phyloP scores from a whole-genome alignment of 2,888 invertebrate species.

The Chorisops tibialis region DNA sequence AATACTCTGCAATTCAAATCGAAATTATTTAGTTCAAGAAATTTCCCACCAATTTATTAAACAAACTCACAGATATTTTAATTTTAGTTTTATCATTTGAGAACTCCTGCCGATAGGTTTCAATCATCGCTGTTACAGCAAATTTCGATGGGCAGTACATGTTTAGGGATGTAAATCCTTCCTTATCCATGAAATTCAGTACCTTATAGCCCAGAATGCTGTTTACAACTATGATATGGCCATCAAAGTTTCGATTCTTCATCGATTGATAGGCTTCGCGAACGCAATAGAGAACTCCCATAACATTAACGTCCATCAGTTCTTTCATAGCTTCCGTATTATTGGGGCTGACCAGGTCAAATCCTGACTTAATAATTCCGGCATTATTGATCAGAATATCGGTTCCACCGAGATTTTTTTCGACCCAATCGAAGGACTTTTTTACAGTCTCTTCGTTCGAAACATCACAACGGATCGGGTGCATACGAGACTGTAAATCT shows the following conservation, averaged over 20 bases:
- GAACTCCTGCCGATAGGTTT: slow-evolving; percentile 47
- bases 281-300: slow-evolving; percentile 51
- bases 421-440: slow-evolving; percentile 57
- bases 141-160: slow-evolving; percentile 46
- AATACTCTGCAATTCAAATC: slow-evolving; percentile 45
- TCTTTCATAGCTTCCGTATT: slow-evolving; percentile 38
- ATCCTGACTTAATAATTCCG: slow-evolving; percentile 41
- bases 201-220: slow-evolving; percentile 47
- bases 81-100: slow-evolving; percentile 39
- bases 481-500: slow-evolving; percentile 38
- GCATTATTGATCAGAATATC: slow-evolving; percentile 62
- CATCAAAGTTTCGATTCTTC: slow-evolving; percentile 50
- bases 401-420: no score
- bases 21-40: not conserved
- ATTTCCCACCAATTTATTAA: not conserved
- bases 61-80: slow-evolving; percentile 43
- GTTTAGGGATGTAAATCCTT: slow-evolving; percentile 36
- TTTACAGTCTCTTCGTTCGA: slow-evolving; percentile 56
- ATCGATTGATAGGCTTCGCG: slow-evolving; percentile 52
- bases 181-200: slow-evolving; percentile 25
- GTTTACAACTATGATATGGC: slow-evolving; percentile 55
- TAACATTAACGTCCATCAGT: slow-evolving; percentile 51
- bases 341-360: not conserved
- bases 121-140: slow-evolving; percentile 45
- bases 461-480: slow-evolving; percentile 52